Evolutionary conservation across 2,888 invertebrate genomes (phyloP), one percentile per base, ranked within the genome.

Genomic region (Meganola albula): DNA sequence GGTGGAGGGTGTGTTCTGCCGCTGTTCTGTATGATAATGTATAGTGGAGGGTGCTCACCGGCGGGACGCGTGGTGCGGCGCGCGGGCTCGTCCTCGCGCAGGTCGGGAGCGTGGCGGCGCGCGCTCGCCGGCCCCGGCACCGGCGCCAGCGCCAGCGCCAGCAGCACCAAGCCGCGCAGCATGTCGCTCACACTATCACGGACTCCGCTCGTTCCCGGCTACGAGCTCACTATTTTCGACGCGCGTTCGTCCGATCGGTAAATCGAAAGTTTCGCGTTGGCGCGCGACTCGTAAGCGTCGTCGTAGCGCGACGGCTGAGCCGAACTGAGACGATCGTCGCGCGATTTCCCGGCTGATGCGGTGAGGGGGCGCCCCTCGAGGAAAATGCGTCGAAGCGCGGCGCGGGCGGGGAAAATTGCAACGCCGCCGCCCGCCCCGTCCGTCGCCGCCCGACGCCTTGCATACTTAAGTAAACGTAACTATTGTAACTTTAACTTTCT

Each of bases 31-130:
- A 12, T 24, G 24, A 32, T n/a, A n/a, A n/a, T n/a, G n/a, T n/a
- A n/a, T n/a, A n/a, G 20, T 28, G 40, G 16, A 22, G 27, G 39
- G 60, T 51, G 88, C 90, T 90, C 77, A 91, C 91, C 91, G 76
- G 90, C 90, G 60, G 90, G 89, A 47, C 91, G 85, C 54, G 85
- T 84, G 64, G 88, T 88, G 57, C 90, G 89, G 31, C 90, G 87
- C 49, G 88, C 88, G 71, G 90, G 90, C 60, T 90, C 89, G 72
- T 91, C 91, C 73, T 91, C 91, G 38, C 88, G 79, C 63, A 90
- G 79, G 52, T 88, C 80, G 48, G 91, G 91, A 56, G 90, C 88
- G 67, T 89, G 89, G 58, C 89, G 87, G 57, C 90, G 82, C 50
- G 82, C 77, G 33, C 58, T 63, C 34, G 63, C 75, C 44, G 71